A percentile compares a stretch with the other conserved stretches of the same genome.
phyloP scores from a whole-genome alignment of 2,888 invertebrate species.

The Panopea generosa region DNA sequence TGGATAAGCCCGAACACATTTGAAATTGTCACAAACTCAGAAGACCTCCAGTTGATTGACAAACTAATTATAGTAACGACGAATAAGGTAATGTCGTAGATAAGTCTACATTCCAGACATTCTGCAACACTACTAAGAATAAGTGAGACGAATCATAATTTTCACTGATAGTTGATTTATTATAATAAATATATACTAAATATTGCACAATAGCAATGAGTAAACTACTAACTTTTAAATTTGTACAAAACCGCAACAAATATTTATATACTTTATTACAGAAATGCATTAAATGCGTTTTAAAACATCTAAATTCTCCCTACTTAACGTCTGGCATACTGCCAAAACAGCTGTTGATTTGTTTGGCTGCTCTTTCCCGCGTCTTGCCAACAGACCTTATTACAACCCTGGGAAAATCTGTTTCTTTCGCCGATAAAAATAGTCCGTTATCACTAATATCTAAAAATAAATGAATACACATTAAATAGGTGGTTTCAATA shows the following conservation, averaged over 20 bases:
- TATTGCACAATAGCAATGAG: background rate
- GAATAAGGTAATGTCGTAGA: slow-evolving; percentile 80
- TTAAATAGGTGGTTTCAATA: slow-evolving; percentile 58
- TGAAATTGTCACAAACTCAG: slow-evolving; percentile 25
- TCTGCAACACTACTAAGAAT: slow-evolving; percentile 61
- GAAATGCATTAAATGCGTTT: no score
- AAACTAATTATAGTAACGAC: slow-evolving; percentile 72
- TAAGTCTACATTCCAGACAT: slow-evolving; percentile 82
- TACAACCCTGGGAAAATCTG: slow-evolving; percentile 63
- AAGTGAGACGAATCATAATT: slow-evolving; percentile 32
- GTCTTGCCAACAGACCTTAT: slow-evolving; percentile 79
- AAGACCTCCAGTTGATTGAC: slow-evolving; percentile 58
- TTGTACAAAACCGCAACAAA: background rate
- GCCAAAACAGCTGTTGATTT: slow-evolving; percentile 81
- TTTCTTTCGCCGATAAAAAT: slow-evolving; percentile 67
- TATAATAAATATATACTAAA: background rate
- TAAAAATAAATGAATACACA: slow-evolving; percentile 8
- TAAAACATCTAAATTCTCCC: slow-evolving; percentile 72
- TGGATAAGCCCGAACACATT: no score
- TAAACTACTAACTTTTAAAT: background rate
- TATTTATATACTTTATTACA: no score
- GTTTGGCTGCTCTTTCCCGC: slow-evolving; percentile 83
- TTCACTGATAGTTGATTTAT: background rate
- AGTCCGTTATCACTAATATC: slow-evolving; percentile 50
- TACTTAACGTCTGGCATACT: slow-evolving; percentile 67